Percentiles rank a stretch among this genome's conserved stretches.
Evolutionary conservation across 1,140 invertebrate species (phyloP).

Genomic region (Heliconius nattereri): DNA sequence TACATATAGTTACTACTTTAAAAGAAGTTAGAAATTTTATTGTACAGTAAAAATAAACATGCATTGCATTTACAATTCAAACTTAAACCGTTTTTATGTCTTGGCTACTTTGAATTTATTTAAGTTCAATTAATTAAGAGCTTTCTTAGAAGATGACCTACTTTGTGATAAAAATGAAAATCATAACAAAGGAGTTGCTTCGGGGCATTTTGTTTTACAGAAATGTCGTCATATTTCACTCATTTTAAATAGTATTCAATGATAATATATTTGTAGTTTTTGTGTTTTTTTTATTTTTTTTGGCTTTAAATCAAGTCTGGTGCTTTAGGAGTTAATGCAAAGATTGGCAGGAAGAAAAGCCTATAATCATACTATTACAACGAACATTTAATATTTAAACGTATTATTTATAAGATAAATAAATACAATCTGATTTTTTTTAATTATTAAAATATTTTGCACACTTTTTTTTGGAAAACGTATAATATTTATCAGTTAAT

Average conservation of each 20-base stretch:
- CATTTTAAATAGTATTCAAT: constrained; percentile 8
- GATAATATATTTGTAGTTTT: neutral
- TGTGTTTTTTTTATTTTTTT: neutral
- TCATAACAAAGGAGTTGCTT: neutral
- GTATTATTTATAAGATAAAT: too few relatives aligned
- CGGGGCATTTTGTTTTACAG: constrained; percentile 5
- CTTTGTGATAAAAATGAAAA: constrained; percentile 11
- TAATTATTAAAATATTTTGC: too few relatives aligned
- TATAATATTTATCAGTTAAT: too few relatives aligned
- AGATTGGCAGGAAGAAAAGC: too few relatives aligned
- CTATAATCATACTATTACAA: too few relatives aligned
- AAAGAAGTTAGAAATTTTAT: neutral
- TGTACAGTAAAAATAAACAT: neutral
- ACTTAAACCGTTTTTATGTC: constrained; percentile 9
- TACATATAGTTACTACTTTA: neutral
- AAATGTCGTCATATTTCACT: neutral
- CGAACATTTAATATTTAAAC: too few relatives aligned
- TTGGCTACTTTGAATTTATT: constrained; percentile 14
- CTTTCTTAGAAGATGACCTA: constrained; percentile 9
- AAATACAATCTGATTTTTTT: too few relatives aligned
- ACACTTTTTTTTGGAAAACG: too few relatives aligned
- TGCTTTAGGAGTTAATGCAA: too few relatives aligned
- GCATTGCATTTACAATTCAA: constrained; percentile 5
- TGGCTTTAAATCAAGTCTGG: neutral
- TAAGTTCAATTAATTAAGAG: constrained; percentile 14